Evolutionary conservation across 2,888 invertebrate genomes (phyloP).

Genomic region (Unio delphinus): DNA sequence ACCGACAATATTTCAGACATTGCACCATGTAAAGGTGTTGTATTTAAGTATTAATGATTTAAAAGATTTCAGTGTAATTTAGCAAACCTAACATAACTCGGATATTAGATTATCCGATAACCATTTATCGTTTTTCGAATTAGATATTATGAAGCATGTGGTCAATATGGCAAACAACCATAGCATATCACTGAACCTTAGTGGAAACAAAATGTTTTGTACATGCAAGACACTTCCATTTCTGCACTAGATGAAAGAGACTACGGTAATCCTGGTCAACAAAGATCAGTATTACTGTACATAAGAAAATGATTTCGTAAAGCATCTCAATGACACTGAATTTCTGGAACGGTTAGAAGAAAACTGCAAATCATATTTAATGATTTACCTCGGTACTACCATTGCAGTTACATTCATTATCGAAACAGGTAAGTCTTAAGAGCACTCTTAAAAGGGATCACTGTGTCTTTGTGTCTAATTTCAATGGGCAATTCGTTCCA

Average conservation of each 20-base stretch:
- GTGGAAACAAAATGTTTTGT: slow-evolving; percentile 18
- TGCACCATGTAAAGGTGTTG: slow-evolving; percentile 5
- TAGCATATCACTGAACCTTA: slow-evolving; percentile 8
- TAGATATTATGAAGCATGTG: slow-evolving; percentile 1
- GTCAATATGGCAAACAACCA: slow-evolving; percentile 5
- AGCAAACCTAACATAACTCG: slow-evolving; percentile 3
- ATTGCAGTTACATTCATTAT: slow-evolving; percentile 9
- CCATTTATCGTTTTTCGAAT: slow-evolving; percentile 12
- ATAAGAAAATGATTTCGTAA: slow-evolving; percentile 10
- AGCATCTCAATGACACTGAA: slow-evolving; percentile 9
- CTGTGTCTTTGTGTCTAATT: no score
- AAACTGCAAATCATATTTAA: slow-evolving; percentile 20
- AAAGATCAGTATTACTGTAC: slow-evolving; percentile 20
- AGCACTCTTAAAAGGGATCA: no score
- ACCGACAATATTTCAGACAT: slow-evolving; percentile 6
- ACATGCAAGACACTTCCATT: slow-evolving; percentile 24
- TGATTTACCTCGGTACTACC: slow-evolving; percentile 10
- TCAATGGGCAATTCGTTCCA: no score
- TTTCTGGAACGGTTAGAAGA: slow-evolving; percentile 9
- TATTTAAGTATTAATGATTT: slow-evolving; percentile 21
- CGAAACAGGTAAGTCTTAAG: not conserved
- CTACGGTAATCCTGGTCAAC: slow-evolving; percentile 9
- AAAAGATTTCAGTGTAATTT: slow-evolving; percentile 11
- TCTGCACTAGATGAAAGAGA: slow-evolving; percentile 16
- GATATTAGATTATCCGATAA: slow-evolving; percentile 20